Evolutionary conservation across 2,888 invertebrate species (phyloP).

Genomic region (Drepanosiphum platanoidis): DNA sequence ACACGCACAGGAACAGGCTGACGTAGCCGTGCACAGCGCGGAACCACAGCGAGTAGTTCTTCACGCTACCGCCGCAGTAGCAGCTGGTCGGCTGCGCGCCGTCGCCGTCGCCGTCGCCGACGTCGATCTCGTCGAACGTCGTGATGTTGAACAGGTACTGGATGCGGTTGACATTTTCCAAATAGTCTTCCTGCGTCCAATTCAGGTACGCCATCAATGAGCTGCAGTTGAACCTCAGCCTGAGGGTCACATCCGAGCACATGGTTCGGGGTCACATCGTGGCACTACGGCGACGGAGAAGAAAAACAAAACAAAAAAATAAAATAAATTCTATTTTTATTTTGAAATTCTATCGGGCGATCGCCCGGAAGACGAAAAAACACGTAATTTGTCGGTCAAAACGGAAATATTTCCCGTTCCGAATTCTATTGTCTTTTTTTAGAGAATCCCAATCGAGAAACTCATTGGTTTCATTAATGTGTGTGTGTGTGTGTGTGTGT

Average conservation of each 20-base stretch:
- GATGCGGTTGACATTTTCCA: too few relatives aligned
- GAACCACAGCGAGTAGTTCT: conserved; percentile 74
- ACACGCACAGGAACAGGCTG: conserved; percentile 83
- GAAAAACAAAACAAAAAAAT: not conserved
- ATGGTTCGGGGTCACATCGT: not conserved
- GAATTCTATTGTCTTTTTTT: too few relatives aligned
- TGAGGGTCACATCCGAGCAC: conserved; percentile 14
- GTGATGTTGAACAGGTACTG: conserved; percentile 31
- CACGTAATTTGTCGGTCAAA: too few relatives aligned
- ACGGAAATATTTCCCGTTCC: too few relatives aligned
- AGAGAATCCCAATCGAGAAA: too few relatives aligned
- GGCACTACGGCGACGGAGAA: not conserved
- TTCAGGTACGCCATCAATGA: conserved; percentile 35
- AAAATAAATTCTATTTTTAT: too few relatives aligned
- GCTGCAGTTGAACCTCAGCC: not conserved
- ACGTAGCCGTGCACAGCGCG: conserved; percentile 81
- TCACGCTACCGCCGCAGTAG: conserved; percentile 66
- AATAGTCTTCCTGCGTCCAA: conserved; percentile 30
- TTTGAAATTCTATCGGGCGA: too few relatives aligned
- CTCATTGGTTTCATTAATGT: too few relatives aligned
- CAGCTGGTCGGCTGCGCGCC: conserved; percentile 30
- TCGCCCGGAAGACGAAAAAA: too few relatives aligned
- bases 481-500: too few relatives aligned
- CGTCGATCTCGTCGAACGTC: not conserved
- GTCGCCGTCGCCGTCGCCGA: not conserved